Evolutionary conservation across 2,797 vertebrate genomes (phyloP).

Genomic region (Orientallactaga sibirica): DNA sequence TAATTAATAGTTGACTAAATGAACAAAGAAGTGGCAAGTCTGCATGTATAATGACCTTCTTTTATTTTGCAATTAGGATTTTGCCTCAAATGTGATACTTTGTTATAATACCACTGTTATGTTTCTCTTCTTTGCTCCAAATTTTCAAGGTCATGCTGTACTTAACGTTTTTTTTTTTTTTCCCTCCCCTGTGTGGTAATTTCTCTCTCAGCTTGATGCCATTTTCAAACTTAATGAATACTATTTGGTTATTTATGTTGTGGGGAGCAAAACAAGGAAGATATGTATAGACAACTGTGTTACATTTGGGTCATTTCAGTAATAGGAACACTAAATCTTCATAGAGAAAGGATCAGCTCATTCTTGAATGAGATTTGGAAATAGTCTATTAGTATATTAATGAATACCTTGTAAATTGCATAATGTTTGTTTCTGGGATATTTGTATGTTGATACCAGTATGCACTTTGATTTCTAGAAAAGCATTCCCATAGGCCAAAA

Average conservation of each 20-base stretch:
- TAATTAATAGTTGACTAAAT: constrained; percentile 59
- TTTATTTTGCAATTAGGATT: constrained; percentile 65
- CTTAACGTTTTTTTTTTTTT: constrained; percentile 6
- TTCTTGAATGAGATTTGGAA: constrained; percentile 61
- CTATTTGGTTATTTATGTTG: constrained; percentile 66
- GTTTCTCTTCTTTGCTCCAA: constrained; percentile 67
- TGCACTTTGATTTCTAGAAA: constrained; percentile 72
- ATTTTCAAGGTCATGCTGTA: constrained; percentile 67
- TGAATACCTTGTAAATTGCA: constrained; percentile 65
- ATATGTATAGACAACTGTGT: constrained; percentile 13
- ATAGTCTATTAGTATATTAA: constrained; percentile 71
- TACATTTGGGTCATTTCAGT: constrained; percentile 61
- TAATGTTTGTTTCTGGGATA: constrained; percentile 68
- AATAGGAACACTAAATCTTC: constrained; percentile 54
- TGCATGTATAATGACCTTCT: constrained; percentile 39
- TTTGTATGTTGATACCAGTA: constrained; percentile 64
- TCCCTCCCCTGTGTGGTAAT: constrained; percentile 49
- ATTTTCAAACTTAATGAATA: constrained; percentile 72
- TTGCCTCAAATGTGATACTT: constrained; percentile 43
- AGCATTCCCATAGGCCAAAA: constrained; percentile 66
- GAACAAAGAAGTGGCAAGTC: constrained; percentile 19
- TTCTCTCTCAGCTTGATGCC: constrained; percentile 62
- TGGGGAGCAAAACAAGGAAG: constrained; percentile 54
- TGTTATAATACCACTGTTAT: constrained; percentile 54
- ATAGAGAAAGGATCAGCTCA: constrained; percentile 34